phyloP scores from a whole-genome alignment of 2,113 vertebrate species.

The Neogobius melanostomus region DNA sequence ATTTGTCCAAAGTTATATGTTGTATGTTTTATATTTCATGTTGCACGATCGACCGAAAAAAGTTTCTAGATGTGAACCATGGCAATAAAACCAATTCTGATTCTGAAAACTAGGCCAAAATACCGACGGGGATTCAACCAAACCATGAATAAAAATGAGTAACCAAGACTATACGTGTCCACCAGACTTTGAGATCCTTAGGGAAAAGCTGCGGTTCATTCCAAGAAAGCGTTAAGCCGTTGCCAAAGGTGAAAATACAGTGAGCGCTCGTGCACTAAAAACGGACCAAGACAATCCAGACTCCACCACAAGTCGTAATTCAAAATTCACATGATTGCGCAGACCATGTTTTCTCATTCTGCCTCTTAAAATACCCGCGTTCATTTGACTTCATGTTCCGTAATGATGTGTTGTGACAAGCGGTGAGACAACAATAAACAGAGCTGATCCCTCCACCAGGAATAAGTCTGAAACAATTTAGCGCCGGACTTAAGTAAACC shows the following conservation, averaged over 20 bases:
- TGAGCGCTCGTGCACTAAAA: background rate
- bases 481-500: slow-evolving; percentile 1
- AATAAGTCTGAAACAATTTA: slow-evolving; percentile 3
- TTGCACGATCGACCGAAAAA: no score
- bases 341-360: slow-evolving; percentile 5
- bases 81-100: no score
- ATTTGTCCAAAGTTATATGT: no score
- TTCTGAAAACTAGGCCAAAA: no score
- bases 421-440: slow-evolving; percentile 10
- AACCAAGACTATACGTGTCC: no score
- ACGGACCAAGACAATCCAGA: background rate
- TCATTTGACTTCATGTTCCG: background rate
- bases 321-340: slow-evolving; percentile 3
- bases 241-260: slow-evolving; percentile 6
- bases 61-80: no score
- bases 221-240: background rate
- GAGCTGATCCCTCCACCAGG: background rate
- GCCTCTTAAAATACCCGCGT: background rate
- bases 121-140: no score
- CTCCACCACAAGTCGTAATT: background rate
- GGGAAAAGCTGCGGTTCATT: background rate
- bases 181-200: background rate
- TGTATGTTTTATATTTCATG: no score
- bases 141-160: no score
- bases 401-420: slow-evolving; percentile 4